Base-by-base conservation (phyloP, 2,113 vertebrate species). In the Copsychus sechellarum region DNA sequence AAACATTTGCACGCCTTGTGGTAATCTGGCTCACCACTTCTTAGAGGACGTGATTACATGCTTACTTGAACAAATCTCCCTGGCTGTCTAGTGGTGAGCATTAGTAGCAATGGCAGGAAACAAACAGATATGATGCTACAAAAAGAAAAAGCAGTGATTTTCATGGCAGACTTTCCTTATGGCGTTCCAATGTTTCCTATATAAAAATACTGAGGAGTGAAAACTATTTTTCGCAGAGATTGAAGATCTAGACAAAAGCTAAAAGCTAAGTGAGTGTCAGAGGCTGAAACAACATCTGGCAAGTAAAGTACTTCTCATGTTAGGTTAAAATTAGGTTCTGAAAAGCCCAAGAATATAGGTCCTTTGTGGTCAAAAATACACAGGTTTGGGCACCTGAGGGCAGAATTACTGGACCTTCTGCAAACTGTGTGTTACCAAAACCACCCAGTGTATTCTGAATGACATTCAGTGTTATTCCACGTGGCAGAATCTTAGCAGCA, bases 51-150 rank as follows among this genome's bases (percentile, higher is more conserved):
- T 69, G 91, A 96, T 94, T 91, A 94, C 89, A 91, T 82, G 79
- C 89, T 90, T 95, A 94, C 90, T 92, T 95, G 94, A 95, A 89
- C 96, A 96, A 92, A 91, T 95, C 87, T 95, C 91, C 88, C 86
- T 88, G 65, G 43, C 60, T 95, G 86, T 89, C 87, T 95, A 95
- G 89, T 74, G 85, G 90, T 87, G 29, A 85, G 84, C 86, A 66
- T 84, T 80, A 85, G 81, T 61, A 74, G 70, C 60, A 95, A 94
- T 3, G 62, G 60, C 29, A 83, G 73, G 71, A 92, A 66, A 91
- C 81, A 93, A 92, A 93, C 81, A 89, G 87, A 91, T 54, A 61
- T 6, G 61, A 73, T 73, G 70, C 47, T 57, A 65, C 29, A 77
- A 25, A 81, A 61, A 73, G 65, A 76, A 92, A 92, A 76, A 72